Evolutionary conservation across 2,113 vertebrate species (phyloP).

Genomic region (Poecilia latipinna): DNA sequence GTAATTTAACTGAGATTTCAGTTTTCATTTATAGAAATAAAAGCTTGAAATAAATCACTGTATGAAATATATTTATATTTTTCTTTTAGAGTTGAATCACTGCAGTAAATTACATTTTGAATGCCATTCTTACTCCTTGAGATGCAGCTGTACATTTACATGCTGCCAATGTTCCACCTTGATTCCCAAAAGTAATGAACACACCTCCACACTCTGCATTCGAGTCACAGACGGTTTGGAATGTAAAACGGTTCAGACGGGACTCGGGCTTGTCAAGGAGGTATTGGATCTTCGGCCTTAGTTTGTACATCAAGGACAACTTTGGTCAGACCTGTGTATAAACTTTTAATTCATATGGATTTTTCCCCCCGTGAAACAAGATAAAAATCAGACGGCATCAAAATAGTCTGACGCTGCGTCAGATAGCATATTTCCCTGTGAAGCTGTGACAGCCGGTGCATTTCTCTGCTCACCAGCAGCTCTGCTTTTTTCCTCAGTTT

Average conservation of each 20-base stretch:
- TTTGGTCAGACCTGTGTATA: neutral
- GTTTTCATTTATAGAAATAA: neutral
- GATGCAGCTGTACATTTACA: slow-evolving; percentile 16
- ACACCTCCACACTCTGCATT: slow-evolving; percentile 7
- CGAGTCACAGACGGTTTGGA: slow-evolving; percentile 7
- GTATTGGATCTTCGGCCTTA: neutral
- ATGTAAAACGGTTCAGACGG: slow-evolving; percentile 2
- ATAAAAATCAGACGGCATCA: slow-evolving; percentile 8
- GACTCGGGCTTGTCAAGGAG: neutral
- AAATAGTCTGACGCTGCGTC: neutral
- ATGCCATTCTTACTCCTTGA: neutral
- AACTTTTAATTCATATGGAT: slow-evolving; percentile 14
- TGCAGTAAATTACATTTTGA: neutral
- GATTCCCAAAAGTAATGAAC: neutral
- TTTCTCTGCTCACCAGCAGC: neutral
- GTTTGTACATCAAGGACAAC: neutral
- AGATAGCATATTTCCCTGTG: neutral
- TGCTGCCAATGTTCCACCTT: slow-evolving; percentile 7
- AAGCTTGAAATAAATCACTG: neutral
- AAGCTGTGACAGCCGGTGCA: neutral
- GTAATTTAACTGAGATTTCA: neutral
- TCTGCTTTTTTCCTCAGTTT: neutral
- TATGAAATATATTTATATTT: neutral
- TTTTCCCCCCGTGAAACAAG: neutral
- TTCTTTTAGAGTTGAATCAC: neutral